Conservation (phyloP, 2,113 vertebrate genomes). For the Procavia capensis region DNA sequence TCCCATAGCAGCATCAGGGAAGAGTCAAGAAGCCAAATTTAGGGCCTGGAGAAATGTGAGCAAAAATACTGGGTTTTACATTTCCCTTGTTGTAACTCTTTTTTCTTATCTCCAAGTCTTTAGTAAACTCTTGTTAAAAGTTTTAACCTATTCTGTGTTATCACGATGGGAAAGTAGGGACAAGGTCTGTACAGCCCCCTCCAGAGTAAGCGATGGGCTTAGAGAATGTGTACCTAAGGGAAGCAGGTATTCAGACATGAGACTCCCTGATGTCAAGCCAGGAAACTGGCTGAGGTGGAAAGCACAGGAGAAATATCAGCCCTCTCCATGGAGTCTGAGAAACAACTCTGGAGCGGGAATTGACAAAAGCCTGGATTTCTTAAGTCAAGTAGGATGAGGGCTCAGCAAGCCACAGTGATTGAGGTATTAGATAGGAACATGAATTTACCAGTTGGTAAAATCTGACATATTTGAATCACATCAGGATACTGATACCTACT, state of each 20-base stretch:
- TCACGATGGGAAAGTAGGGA: neutral
- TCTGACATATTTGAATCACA: neutral
- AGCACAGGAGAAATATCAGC: neutral
- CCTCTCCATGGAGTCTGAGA: too few relatives aligned
- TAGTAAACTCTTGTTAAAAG: neutral
- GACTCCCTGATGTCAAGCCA: neutral
- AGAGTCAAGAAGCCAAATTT: neutral
- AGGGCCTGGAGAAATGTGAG: conserved; percentile 25
- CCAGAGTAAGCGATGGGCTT: neutral
- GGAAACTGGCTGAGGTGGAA: neutral
- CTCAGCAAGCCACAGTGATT: neutral
- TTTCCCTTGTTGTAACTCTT: conserved; percentile 53
- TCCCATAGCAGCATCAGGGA: neutral
- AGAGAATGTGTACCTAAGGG: neutral
- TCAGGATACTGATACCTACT: neutral
- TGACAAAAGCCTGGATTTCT: conserved; percentile 32
- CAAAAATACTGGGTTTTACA: neutral
- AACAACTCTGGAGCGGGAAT: neutral
- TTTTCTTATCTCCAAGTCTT: conserved; percentile 2
- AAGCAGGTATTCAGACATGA: neutral
- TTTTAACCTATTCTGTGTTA: neutral
- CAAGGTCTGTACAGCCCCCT: neutral
- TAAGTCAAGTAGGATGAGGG: neutral
- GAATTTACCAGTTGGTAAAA: neutral
- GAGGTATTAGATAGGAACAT: neutral